Percentiles rank a stretch among this genome's conserved stretches.
Evolutionary conservation across 2,797 vertebrate species (phyloP).

Genomic region (Rallus crepitans): DNA sequence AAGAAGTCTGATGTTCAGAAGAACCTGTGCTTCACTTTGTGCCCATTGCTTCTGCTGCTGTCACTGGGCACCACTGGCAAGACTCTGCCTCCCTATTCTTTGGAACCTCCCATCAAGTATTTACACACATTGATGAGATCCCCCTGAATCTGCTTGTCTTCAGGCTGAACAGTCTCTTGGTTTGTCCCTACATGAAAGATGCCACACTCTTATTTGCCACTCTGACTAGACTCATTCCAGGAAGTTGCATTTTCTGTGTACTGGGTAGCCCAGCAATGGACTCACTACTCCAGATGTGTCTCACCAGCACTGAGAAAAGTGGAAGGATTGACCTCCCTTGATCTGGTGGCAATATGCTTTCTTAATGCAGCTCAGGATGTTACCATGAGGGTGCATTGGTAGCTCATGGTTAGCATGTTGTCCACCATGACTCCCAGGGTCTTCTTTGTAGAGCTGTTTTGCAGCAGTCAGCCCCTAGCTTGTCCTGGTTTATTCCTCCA

Average conservation of each 20-base stretch:
- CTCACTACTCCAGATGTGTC: background rate
- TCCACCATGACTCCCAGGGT: background rate
- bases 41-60: background rate
- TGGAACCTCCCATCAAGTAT: background rate
- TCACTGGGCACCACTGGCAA: background rate
- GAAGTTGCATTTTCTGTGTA: accelerated
- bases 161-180: background rate
- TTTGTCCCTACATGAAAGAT: background rate
- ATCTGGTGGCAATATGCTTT: background rate
- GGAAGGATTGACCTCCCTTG: background rate
- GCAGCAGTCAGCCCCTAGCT: background rate
- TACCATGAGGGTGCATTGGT: background rate
- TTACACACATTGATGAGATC: background rate
- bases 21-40: background rate
- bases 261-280: background rate
- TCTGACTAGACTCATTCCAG: background rate
- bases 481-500: background rate
- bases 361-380: background rate
- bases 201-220: background rate
- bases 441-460: background rate
- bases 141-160: background rate
- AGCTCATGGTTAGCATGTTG: background rate
- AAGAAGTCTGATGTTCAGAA: background rate
- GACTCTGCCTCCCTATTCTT: background rate
- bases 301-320: background rate